Conservation (phyloP, 2,797 vertebrate genomes). For the Limnodromus scolopaceus region DNA sequence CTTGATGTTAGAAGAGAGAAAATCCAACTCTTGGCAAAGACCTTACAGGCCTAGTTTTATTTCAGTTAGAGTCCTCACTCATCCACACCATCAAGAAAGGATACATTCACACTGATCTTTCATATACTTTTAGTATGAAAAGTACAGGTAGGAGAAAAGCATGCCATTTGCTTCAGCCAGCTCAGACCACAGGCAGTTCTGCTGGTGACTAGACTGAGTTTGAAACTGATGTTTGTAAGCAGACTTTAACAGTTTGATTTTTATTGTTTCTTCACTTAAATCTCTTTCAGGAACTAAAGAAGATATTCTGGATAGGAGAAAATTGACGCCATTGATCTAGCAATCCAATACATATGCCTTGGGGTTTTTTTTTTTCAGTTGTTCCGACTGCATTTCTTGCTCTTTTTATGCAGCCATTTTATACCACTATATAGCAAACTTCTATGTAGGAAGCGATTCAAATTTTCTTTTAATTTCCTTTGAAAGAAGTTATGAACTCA, state of each 20-base stretch:
- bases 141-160: neutral
- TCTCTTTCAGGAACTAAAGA: neutral
- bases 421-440: neutral
- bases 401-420: neutral
- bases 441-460: neutral
- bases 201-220: neutral
- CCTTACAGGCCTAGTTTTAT: neutral
- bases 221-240: neutral
- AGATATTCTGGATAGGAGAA: neutral
- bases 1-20: neutral
- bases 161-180: neutral
- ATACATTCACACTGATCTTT: neutral
- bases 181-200: neutral
- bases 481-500: neutral
- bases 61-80: neutral
- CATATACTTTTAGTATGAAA: neutral
- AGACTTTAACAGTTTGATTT: neutral
- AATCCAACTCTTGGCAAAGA: neutral
- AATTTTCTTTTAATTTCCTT: neutral
- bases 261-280: neutral
- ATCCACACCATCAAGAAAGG: neutral
- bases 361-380: fast-evolving
- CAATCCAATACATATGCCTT: neutral
- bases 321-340: fast-evolving
- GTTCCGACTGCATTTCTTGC: neutral